Evolutionary conservation across 2,797 vertebrate genomes (phyloP).

Genomic region (Trematocara caparti): DNA sequence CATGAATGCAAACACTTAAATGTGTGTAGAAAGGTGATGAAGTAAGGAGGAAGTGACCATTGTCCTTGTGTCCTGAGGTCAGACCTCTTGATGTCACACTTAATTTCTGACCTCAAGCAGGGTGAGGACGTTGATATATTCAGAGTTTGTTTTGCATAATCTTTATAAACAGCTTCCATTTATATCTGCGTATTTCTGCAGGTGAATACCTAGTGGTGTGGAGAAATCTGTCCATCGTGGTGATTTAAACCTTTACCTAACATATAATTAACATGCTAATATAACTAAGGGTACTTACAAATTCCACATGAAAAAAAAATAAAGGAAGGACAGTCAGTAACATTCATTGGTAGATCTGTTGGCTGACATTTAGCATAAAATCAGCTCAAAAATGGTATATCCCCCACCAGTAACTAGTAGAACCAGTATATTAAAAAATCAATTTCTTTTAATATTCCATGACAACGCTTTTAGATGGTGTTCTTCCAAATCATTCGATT

Average conservation of each 20-base stretch:
- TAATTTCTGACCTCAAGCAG: constrained; percentile 47
- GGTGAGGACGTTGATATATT: constrained; percentile 2
- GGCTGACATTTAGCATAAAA: background rate
- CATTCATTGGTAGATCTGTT: background rate
- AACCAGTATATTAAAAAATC: background rate
- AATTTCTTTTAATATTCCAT: background rate
- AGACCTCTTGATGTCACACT: constrained; percentile 44
- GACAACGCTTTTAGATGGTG: too few relatives aligned
- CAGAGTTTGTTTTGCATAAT: background rate
- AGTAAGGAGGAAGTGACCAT: constrained; percentile 65
- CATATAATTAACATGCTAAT: background rate
- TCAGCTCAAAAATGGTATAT: background rate
- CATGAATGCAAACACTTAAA: constrained; percentile 26
- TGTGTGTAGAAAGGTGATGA: constrained; percentile 35
- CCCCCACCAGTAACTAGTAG: background rate
- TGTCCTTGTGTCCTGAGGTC: constrained; percentile 60
- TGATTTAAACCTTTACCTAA: background rate
- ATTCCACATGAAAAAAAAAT: background rate
- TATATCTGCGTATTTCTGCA: background rate
- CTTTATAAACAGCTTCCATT: background rate
- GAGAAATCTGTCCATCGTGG: background rate
- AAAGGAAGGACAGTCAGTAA: background rate
- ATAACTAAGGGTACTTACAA: background rate
- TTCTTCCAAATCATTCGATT: background rate
- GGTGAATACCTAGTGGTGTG: background rate